Evolutionary conservation across 2,797 vertebrate species (phyloP), one percentile per base, ranked within the genome.

Genomic region (Neosalanx taihuensis): DNA sequence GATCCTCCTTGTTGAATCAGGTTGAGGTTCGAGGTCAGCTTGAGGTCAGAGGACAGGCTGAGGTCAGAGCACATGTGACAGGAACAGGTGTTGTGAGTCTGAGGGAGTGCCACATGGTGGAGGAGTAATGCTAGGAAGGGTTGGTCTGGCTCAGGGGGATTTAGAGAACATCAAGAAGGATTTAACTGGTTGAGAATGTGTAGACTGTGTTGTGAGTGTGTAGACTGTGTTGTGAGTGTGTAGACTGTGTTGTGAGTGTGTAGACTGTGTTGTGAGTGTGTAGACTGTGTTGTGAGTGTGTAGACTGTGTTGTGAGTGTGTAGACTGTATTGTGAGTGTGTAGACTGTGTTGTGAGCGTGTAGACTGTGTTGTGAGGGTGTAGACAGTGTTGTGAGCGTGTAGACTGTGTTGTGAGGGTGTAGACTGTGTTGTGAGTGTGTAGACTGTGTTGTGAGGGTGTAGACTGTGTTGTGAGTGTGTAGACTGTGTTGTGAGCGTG

Each of bases 11-110:
- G 85, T 90, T 87, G 63, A 71, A 57, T 78, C 71, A 73, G 76
- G 67, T 79, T 84, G 72, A 84, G 37, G 37, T 12, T 10, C 10
- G 37, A 41, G 37, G 37, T 78, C 72, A 74, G 76, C 23, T 79
- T 83, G 72, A 84, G 37, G 37, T 12, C 37, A 41, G 37, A 41
- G 37, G 37, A 77, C 72, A 74, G 76, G 66, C 78, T 84, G 72
- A 83, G 79, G 78, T 89, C 81, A 87, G 71, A 86, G 76, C 83
- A 87, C 85, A 89, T 82, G 79, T 83, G 81, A 85, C 83, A 87
- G 76, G 84, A 86, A 87, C 73, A 83, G 80, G 73, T 85, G 23
- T 81, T 79, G 60, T 79, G 84, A 72, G 77, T 79, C 81, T 72
- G 65, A 15, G 74, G 85, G 76, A 69, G 75, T 30, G 71, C 79